Conservation (phyloP, 2,888 invertebrate genomes). For the Drosophila histrio region DNA sequence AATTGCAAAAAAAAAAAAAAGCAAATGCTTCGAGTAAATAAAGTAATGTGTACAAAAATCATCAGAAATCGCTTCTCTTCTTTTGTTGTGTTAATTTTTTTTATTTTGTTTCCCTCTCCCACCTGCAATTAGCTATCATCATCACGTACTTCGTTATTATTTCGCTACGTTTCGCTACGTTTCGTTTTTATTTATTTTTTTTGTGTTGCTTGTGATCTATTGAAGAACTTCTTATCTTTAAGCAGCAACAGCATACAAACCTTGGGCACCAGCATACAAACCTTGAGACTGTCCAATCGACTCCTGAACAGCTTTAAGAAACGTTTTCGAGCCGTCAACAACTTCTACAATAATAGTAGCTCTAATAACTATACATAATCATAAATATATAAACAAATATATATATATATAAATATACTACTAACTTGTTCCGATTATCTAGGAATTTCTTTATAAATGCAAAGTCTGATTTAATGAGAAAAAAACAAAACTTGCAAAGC, state of each 20-base stretch:
- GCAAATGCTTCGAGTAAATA: constrained; percentile 43
- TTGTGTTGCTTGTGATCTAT: constrained; percentile 1
- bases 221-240: constrained; percentile 27
- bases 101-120: not conserved
- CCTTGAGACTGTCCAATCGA: constrained; percentile 70
- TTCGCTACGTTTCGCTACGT: not conserved
- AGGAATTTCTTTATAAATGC: not conserved
- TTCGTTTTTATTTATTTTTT: not conserved
- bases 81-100: not conserved
- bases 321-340: constrained; percentile 43
- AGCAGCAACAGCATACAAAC: constrained; percentile 28
- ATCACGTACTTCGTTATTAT: constrained; percentile 1
- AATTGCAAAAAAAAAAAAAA: constrained; percentile 26
- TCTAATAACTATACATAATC: constrained; percentile 3
- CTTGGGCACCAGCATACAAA: constrained; percentile 43
- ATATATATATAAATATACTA: not conserved
- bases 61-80: constrained; percentile 2
- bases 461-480: constrained; percentile 48
- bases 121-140: constrained; percentile 1
- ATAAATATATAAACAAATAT: not conserved
- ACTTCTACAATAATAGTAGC: constrained; percentile 20
- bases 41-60: constrained; percentile 54
- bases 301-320: constrained; percentile 74
- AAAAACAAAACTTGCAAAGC: constrained; percentile 3
- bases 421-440: not conserved